phyloP scores from a whole-genome alignment of 1,140 invertebrate genomes.

The Mycetomoellerius zeteki region DNA sequence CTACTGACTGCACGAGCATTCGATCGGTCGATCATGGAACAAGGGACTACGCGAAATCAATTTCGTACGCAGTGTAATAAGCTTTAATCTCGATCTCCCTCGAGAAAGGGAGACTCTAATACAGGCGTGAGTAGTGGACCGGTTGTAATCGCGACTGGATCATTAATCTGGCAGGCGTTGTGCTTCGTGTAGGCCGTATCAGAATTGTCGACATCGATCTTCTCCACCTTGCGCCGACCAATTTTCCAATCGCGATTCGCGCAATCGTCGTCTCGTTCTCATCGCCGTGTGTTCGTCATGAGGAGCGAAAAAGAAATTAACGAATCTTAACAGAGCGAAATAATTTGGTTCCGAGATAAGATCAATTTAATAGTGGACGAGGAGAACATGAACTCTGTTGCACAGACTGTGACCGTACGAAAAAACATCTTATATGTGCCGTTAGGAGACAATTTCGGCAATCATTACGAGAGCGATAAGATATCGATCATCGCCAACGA shows the following conservation, averaged over 20 bases:
- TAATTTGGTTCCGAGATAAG: slow-evolving; percentile 51
- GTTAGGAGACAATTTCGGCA: slow-evolving; percentile 30
- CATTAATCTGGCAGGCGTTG: slow-evolving; percentile 80
- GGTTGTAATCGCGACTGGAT: slow-evolving; percentile 74
- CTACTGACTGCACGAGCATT: slow-evolving; percentile 66
- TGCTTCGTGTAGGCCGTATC: slow-evolving; percentile 72
- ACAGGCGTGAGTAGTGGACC: slow-evolving; percentile 72
- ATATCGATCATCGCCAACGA: slow-evolving; percentile 2
- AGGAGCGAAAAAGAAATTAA: slow-evolving; percentile 14
- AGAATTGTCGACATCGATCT: slow-evolving; percentile 76
- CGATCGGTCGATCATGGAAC: slow-evolving; percentile 51
- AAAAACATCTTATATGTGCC: neutral
- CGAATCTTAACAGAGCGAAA: slow-evolving; percentile 28
- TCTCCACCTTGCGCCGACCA: slow-evolving; percentile 56
- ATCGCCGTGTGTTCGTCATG: neutral
- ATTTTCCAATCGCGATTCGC: slow-evolving; percentile 53
- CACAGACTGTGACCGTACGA: neutral
- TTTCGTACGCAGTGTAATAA: slow-evolving; percentile 74
- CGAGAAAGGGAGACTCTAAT: slow-evolving; percentile 76
- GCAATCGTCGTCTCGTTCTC: slow-evolving; percentile 9
- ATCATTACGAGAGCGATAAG: slow-evolving; percentile 39
- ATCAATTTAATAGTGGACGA: slow-evolving; percentile 64
- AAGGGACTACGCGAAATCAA: slow-evolving; percentile 78
- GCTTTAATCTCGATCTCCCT: slow-evolving; percentile 80
- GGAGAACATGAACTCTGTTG: neutral